Evolutionary conservation across 2,113 vertebrate genomes (phyloP), one percentile per base, ranked within the genome.

Genomic region (Indri indri): DNA sequence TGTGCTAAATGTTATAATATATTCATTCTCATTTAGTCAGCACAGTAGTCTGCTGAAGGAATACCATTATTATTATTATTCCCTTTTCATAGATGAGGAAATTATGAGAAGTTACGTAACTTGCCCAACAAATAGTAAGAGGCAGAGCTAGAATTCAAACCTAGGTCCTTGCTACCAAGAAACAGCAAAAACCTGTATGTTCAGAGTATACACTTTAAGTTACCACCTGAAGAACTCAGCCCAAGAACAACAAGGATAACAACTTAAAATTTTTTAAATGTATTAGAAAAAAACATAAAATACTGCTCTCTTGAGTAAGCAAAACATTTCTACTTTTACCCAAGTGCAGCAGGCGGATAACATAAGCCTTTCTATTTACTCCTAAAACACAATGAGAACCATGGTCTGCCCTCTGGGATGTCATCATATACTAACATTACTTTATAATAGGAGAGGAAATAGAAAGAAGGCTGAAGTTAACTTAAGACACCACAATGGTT

Each of bases 361-460:
- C 3, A 34, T 30, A 90, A 45, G 40, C 37, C 22, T 57, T 81
- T 61, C 73, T 20, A 54, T 52, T 47, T 52, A 70, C 12, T 77
- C 37, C 30, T 81, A 70, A 23, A 88, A 93, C 42, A 70, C 0
- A 14, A 32, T 20, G 84, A 37, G 37, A n/a, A 83, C 71, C 61
- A 47, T 1, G 50, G 40, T 14, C 92, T 92, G 7, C 20, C 87
- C 77, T 66, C 68, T 42, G 32, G 42, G 12, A 95, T 25, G n/a
- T 42, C 76, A 71, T 5, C 74, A 80, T 23, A 65, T 8, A 65
- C 37, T 57, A 76, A 81, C 10, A 34, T 65, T 27, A 50, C n/a
- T 88, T 84, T 76, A 91, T 25, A 89, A 94, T 83, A 95, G 94
- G 32, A 88, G 37, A 42, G 80, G 59, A 89, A 70, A 18, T 54